Percentiles rank a stretch among this genome's conserved stretches.
Evolutionary conservation across 1,140 invertebrate genomes (phyloP).

Genomic region (Pogonognathellus flavescens): DNA sequence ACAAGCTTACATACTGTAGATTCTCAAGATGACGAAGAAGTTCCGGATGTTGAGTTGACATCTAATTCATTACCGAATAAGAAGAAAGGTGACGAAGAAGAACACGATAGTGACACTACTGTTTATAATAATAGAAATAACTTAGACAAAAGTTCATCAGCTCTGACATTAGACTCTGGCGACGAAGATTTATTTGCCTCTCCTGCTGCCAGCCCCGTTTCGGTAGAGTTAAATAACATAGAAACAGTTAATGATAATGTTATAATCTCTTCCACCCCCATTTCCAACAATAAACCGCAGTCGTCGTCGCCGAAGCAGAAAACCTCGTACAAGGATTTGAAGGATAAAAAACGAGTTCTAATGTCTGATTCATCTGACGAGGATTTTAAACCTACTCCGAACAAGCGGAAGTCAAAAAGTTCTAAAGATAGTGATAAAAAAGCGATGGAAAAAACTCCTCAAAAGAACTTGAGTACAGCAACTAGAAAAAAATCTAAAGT

Average conservation of each 20-base stretch:
- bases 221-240: too few species aligned
- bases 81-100: too few species aligned
- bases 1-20: too few species aligned
- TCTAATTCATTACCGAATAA: too few species aligned
- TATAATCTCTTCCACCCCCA: not conserved
- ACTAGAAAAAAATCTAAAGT: not conserved
- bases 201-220: not conserved
- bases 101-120: too few species aligned
- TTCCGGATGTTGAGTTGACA: too few species aligned
- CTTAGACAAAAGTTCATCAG: too few species aligned
- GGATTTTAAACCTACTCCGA: not conserved
- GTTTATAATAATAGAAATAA: too few species aligned
- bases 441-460: not conserved
- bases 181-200: not conserved
- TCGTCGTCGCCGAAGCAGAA: not conserved
- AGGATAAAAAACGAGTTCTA: not conserved
- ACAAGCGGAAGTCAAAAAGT: not conserved
- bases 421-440: not conserved
- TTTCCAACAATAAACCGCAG: not conserved
- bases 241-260: not conserved
- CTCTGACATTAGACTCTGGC: too few species aligned
- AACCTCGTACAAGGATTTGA: not conserved
- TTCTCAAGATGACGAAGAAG: too few species aligned
- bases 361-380: conserved; percentile 2
- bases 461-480: not conserved